Conservation (phyloP, 2,888 invertebrate species). For the Sphecodes monilicornis region DNA sequence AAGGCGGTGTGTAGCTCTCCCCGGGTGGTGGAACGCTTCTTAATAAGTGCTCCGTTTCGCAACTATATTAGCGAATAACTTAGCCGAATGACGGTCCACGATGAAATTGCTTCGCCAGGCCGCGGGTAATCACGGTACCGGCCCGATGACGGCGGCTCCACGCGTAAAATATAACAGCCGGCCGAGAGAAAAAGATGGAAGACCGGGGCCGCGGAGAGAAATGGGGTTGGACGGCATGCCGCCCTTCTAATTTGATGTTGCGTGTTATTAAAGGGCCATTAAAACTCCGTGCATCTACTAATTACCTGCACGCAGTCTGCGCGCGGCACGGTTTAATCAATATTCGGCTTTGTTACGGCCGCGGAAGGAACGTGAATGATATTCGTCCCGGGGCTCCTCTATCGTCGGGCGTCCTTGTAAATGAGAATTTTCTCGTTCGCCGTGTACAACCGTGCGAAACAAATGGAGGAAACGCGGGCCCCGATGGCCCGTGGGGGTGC, state of each 20-base stretch:
- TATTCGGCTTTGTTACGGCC: constrained; percentile 76
- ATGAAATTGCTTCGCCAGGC: constrained; percentile 29
- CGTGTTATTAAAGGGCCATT: constrained; percentile 82
- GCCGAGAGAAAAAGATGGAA: constrained; percentile 33
- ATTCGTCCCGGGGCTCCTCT: constrained; percentile 49
- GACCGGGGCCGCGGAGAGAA: constrained; percentile 2
- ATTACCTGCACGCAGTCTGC: constrained; percentile 80
- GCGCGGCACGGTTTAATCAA: constrained; percentile 77
- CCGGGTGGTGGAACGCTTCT: not conserved
- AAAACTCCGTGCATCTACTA: constrained; percentile 81
- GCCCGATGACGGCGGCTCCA: constrained; percentile 15
- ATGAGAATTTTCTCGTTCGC: constrained; percentile 51
- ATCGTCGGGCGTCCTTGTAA: constrained; percentile 46
- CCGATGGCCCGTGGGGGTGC: constrained; percentile 4
- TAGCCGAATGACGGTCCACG: constrained; percentile 26
- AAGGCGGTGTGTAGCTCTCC: not conserved
- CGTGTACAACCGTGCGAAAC: constrained; percentile 37
- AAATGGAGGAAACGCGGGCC: constrained; percentile 39
- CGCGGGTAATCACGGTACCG: constrained; percentile 40
- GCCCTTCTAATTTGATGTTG: constrained; percentile 79
- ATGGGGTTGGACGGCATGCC: constrained; percentile 60
- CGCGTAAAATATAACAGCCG: constrained; percentile 1
- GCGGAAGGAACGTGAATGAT: constrained; percentile 59
- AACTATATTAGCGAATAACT: constrained; percentile 34
- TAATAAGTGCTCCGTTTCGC: constrained; percentile 19